These are phyloP conservation scores for Coleophora flavipennella DNA, from an alignment of 2,888 invertebrate species.

Conservation along the genomic window DNA sequence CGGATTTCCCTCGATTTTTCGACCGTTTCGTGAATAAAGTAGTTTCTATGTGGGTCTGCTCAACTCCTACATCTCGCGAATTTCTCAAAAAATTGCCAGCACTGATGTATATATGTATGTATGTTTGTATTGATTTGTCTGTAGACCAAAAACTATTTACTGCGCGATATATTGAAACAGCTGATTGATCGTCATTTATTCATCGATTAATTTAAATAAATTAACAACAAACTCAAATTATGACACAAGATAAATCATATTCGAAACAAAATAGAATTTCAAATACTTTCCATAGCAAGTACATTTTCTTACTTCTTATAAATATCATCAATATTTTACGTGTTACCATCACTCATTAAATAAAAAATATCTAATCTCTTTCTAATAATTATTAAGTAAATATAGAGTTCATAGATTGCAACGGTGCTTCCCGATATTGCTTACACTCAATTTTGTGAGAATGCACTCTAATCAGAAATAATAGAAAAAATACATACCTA, in stretches of 20 bases:
- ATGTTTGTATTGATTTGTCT: no score
- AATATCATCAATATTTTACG: constrained; percentile 62
- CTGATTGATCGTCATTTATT: constrained; percentile 42
- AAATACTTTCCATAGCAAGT: constrained; percentile 55
- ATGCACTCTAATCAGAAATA: constrained; percentile 21
- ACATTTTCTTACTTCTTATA: constrained; percentile 55
- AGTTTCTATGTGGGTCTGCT: constrained; percentile 14
- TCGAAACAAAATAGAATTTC: constrained; percentile 61
- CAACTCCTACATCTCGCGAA: not conserved
- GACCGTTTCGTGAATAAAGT: constrained; percentile 29
- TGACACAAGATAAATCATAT: constrained; percentile 63
- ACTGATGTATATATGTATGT: no score
- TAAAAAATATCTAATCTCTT: constrained; percentile 69
- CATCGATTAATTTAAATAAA: constrained; percentile 62
- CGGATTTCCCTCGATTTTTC: constrained; percentile 49
- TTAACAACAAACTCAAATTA: constrained; percentile 62
- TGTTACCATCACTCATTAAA: constrained; percentile 67
- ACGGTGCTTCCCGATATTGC: not conserved
- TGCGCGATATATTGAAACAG: not conserved
- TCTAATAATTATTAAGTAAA: constrained; percentile 62
- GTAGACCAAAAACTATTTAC: no score
- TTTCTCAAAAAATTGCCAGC: constrained; percentile 21
- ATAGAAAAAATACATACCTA: constrained; percentile 19
- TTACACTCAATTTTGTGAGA: constrained; percentile 6
- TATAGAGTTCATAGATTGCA: constrained; percentile 46